Base-by-base conservation (phyloP, 2,888 invertebrate species). In the Apodemia mormo region DNA sequence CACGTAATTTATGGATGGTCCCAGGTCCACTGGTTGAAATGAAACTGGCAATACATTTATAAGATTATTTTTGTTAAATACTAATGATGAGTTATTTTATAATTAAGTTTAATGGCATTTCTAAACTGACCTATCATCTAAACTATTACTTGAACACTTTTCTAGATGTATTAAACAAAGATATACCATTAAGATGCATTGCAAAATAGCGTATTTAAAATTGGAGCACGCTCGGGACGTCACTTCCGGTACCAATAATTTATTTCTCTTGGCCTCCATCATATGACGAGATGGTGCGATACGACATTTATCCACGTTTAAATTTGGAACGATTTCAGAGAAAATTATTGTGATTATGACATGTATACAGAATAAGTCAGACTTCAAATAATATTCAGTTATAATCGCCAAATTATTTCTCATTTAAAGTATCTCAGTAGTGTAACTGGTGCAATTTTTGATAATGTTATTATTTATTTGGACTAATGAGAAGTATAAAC, bases 221-320 rank as follows among this genome's bases (percentile, higher is more conserved):
- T 88, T 88, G 89, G 91, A 90, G 86, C 92, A 83, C 85, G 86
- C 80, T 78, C 80, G 86, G 83, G 84, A 90, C 92, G 92, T 92
- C 92, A 92, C 88, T 92, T 92, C 92, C 92, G 90, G 90, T 90
- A 84, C 84, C 86, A 89, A 92, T 92, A 89, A 90, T 89, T 92
- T 90, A 90, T 89, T 88, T 88, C 87, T 87, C 87, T 85, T 86
- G 86, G 87, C 85, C 90, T 87, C 88, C 85, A 85, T 86, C 88
- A 86, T 85, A 82, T 86, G 90, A 86, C 85, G 89, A 85, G 89
- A 88, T 87, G 86, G 88, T 84, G 88, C 84, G 84, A 88, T 86
- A 86, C 87, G 89, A 76, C 75, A 77, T 76, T 87, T 87, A 88
- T 87, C 85, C 85, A 85, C 82, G 80, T 87, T 87, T 89, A 90